Evolutionary conservation across 2,797 vertebrate species (phyloP), one percentile per base, ranked within the genome.

Genomic region (Otolemur crassicaudatus): DNA sequence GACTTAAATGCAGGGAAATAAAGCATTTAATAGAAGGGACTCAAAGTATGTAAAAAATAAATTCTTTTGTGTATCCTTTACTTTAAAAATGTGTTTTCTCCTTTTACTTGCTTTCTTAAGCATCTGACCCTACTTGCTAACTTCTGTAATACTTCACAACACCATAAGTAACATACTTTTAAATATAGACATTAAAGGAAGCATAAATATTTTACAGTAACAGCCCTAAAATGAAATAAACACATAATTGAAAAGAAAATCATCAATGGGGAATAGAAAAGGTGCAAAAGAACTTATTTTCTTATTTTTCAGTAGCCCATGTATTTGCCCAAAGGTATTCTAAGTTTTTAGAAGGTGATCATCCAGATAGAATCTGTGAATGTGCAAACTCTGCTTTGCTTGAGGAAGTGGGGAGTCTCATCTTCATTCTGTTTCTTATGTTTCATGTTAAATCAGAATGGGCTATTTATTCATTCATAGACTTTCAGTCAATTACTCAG

Each of bases 91-190:
- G 40, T 53, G 1, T 40, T 87, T 94, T 46, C 56, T 77, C 4
- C 4, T 85, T 97, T 49, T 6, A 29, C 43, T 63, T 93, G 34
- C 23, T 94, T 82, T 82, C 34, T 69, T 84, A 94, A 79, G 9
- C 49, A 87, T 65, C 34, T n/a, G 63, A 13, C 4, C 67, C 27
- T 94, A 77, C 40, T 20, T 29, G 12, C 23, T 81, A 84, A 19
- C 63, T 84, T 87, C 72, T 53, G n/a, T 61, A 60, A 79, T 63
- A 31, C 5, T 85, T 29, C 2, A 60, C 31, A 34, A 87, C 23
- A 29, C 70, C 14, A 1, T 75, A 93, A 73, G 31, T 83, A 31
- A 27, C 37, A 20, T 53, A 49, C 5, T 23, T 61, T 40, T 81
- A 65, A 75, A 29, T 77, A 58, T 49, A 27, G 49, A 63, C 31